Base-by-base conservation (phyloP, 2,888 invertebrate species). In the Coronaproctus castanopsis region DNA sequence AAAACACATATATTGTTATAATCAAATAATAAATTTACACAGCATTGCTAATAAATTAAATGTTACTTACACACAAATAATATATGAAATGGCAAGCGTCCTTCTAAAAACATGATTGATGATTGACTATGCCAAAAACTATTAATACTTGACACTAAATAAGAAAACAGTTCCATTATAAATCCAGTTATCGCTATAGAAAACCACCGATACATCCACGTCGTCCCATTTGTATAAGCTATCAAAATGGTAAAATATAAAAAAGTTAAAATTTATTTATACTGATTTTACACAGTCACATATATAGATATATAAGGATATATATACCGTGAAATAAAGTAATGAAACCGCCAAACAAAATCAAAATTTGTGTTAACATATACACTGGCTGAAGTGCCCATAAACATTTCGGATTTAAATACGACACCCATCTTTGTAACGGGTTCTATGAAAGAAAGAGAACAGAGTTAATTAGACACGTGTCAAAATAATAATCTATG, bases 111-210 rank as follows among this genome's bases (percentile, higher is more conserved):
- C 63, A 85, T 82, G 23, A 87, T 70, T 0, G 83, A 80, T 1
- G 82, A 79, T 72, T 83, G 85, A 1, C 85, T 83, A 69, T 87
- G 87, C 87, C 87, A 88, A 71, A 85, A 87, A 69, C 85, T 87
- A 71, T 87, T 85, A 62, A 83, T 81, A 62, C 85, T 82, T 0
- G 85, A 84, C 21, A 83, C 67, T 63, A 77, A 76, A 67, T 85
- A 82, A 64, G 80, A 80, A 67, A 86, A 74, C 65, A 78, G 77
- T 71, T 87, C 87, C 24, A 84, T 79, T 0, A 81, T 76, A 1
- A 86, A 65, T 2, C 87, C 87, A 68, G 87, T 85, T 2, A 85
- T 70, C n/a, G 85, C 69, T 0, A 81, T 79, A 1, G 77, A 80
- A 20, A 87, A 66, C 87, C 87, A 87, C 57, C 86, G 75, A 71